Conservation (phyloP, 2,888 invertebrate genomes). For the Aspidapion aeneum region DNA sequence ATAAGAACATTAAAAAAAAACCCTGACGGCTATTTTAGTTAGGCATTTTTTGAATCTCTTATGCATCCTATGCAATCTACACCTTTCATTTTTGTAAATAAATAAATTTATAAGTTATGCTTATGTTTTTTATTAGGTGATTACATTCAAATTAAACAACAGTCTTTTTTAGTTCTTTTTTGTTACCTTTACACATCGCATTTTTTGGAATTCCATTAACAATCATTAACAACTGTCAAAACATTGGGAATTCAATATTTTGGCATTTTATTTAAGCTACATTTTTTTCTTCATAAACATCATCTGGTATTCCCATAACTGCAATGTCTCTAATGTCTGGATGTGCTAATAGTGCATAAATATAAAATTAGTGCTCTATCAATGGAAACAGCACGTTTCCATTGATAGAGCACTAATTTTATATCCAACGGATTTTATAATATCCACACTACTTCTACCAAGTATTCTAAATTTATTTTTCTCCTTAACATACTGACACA, state of each 20-base stretch:
- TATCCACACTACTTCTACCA: constrained; percentile 79
- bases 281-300: constrained; percentile 78
- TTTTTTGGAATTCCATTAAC: constrained; percentile 73
- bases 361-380: too few species aligned
- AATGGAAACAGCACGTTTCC: constrained; percentile 74
- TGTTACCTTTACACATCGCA: constrained; percentile 85
- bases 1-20: too few species aligned
- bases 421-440: constrained; percentile 83
- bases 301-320: constrained; percentile 63
- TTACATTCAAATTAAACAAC: too few species aligned
- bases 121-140: too few species aligned
- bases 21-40: too few species aligned
- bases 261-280: constrained; percentile 57
- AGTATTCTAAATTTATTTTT: constrained; percentile 68
- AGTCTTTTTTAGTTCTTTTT: constrained; percentile 49
- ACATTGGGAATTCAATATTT: constrained; percentile 70
- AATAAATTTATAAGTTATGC: too few species aligned
- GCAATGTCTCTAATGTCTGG: constrained; percentile 71
- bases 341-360: constrained; percentile 68
- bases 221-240: constrained; percentile 57
- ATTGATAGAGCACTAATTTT: constrained; percentile 84
- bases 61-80: too few species aligned
- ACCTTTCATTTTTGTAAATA: too few species aligned
- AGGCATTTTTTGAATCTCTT: too few species aligned
- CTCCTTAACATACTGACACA: constrained; percentile 56